Base-by-base conservation (phyloP, 23 tunicate genomes). In the Styela plicata region DNA sequence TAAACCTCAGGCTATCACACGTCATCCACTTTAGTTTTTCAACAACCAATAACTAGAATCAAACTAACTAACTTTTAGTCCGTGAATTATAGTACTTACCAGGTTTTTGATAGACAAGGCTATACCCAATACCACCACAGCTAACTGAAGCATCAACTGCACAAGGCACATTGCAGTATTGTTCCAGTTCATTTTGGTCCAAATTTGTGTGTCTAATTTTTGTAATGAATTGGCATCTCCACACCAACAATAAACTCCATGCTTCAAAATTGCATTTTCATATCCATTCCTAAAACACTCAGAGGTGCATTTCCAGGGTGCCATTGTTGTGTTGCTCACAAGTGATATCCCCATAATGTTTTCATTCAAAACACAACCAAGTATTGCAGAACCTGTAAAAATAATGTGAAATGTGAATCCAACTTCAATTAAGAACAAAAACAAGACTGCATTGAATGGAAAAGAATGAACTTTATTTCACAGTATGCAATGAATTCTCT, bases 41-140 rank as follows among this genome's bases (percentile, higher is more conserved):
- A n/a, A n/a, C n/a, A n/a, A n/a, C n/a, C n/a, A n/a, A n/a, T n/a
- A n/a, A n/a, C n/a, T n/a, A n/a, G n/a, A n/a, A n/a, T n/a, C n/a
- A n/a, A n/a, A n/a, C n/a, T n/a, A n/a, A n/a, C n/a, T n/a, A n/a
- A n/a, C n/a, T n/a, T n/a, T n/a, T n/a, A n/a, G n/a, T n/a, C n/a
- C n/a, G 7, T 44, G 57, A 44, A 44, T 44, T 44, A 44, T 5
- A 44, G 22, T 24, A 53, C 81, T 76, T 26, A 76, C 81, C 81
- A 1, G 81, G 81, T 53, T 76, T 76, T 76, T 53, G 81, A 76
- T 76, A 76, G 18, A 76, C 66, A 53, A 76, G 37, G 25, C 33
- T 23, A 44, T 76, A 44, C 36, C 31, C 66, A 36, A 53, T 1
- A 19, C 81, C 81, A 20, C 81, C 81, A 2, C 81, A 76, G 23